Evolutionary conservation across 2,888 invertebrate genomes (phyloP).

Genomic region (Meta bourneti): DNA sequence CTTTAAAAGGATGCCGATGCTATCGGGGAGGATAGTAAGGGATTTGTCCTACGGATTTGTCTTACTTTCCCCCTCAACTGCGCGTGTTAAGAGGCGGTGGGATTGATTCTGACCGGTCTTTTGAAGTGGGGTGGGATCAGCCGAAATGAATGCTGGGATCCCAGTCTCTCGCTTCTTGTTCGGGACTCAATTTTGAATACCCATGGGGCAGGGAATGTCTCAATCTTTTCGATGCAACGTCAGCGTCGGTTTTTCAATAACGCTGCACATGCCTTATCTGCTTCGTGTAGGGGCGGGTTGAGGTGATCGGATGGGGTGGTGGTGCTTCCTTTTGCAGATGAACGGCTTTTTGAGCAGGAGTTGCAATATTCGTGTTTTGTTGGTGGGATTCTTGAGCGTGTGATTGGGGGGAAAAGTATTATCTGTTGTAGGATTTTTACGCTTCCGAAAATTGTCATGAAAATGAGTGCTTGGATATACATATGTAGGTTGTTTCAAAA

Average conservation of each 20-base stretch:
- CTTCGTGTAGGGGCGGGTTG: not conserved
- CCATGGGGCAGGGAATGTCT: not conserved
- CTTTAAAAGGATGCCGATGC: slow-evolving; percentile 30
- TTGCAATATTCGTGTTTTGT: not conserved
- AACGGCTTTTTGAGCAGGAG: not conserved
- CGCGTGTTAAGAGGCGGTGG: too few relatives aligned
- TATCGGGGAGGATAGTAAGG: not conserved
- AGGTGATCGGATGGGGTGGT: not conserved
- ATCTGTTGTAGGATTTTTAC: not conserved
- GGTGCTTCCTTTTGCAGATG: not conserved
- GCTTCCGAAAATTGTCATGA: not conserved
- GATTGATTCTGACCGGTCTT: too few relatives aligned
- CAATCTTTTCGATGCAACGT: not conserved
- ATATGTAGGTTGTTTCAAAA: too few relatives aligned
- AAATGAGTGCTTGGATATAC: not conserved
- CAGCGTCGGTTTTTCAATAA: not conserved
- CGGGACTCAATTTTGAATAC: not conserved
- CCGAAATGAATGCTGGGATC: too few relatives aligned
- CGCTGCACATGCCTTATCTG: not conserved
- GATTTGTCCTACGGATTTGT: not conserved
- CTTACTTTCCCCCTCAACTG: not conserved
- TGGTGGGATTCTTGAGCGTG: not conserved
- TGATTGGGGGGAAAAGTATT: not conserved
- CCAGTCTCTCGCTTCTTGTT: not conserved
- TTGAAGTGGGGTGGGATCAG: too few relatives aligned